Evolutionary conservation across 2,888 invertebrate species (phyloP), one percentile per base, ranked within the genome.

Genomic region (Metopia argyrocephala): DNA sequence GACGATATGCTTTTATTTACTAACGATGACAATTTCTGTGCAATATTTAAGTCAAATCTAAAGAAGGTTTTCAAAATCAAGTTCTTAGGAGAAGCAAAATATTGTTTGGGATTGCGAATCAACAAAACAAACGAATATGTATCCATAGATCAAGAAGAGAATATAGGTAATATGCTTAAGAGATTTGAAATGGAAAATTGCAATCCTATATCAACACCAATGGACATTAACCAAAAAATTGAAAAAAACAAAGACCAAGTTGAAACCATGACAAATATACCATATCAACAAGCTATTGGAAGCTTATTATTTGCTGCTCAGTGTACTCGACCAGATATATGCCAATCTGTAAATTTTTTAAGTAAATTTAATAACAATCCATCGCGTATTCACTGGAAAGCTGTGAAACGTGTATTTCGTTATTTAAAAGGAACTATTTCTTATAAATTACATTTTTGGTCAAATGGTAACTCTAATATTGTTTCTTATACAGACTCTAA

Each of bases 401-500:
- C 74, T 12, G 78, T 80, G 0, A 83, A 84, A 52, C 68, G 61
- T 6, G 66, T 82, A 45, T 68, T 82, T 18, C 25, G 61, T 2
- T 71, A 61, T 38, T 15, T 62, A 12, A 61, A 70, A 62, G 65
- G 31, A n/a, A 65, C 74, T 1, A 38, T 59, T 2, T n/a, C 59
- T 21, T 48, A 69, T 1, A 69, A 57, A 25, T 48, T 70, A 15
- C n/a, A 21, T 31, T 70, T 61, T 31, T 3, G 20, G 18, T 6
- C 18, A 9, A 18, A 70, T 27, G 57, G 92, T 92, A 1, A 88
- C 85, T 0, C 92, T 92, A 0, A 92, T 92, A 3, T 56, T 52
- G 92, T 69, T 21, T 20, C 59, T 20, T 69, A 27, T 20, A 6
- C 57, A 18, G 68, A 70, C 28, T 59, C 52, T 31, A 31, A 57